Percentiles rank a stretch among this genome's conserved stretches.
phyloP scores from a whole-genome alignment of 30 jellyfish, hydroid and myxozoan genomes.

The Mastigias papua region DNA sequence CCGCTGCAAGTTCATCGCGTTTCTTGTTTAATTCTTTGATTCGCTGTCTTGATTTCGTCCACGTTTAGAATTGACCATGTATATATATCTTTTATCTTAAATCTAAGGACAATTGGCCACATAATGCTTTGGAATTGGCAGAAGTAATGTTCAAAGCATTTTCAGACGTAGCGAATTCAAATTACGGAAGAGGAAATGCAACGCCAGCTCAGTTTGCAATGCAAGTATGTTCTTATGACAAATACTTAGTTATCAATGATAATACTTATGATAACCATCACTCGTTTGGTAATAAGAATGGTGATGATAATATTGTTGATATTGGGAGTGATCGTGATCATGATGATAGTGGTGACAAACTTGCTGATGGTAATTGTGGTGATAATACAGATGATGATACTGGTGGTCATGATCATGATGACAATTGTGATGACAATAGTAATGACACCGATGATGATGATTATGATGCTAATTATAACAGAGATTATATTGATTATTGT shows the following conservation, averaged over 20 bases:
- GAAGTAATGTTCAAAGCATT: conserved; percentile 97
- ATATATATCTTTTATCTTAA: not conserved
- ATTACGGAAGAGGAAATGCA: conserved; percentile 96
- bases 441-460: not conserved
- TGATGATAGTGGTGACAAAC: not conserved
- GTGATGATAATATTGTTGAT: not conserved
- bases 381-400: not conserved
- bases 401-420: not conserved
- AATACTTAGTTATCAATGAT: no score
- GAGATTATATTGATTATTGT: not conserved
- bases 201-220: conserved; percentile 99
- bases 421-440: not conserved
- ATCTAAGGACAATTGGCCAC: conserved; percentile 92
- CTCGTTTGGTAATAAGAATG: not conserved
- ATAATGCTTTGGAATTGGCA: conserved; percentile 92
- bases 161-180: conserved; percentile 85
- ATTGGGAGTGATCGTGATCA: not conserved
- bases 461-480: not conserved
- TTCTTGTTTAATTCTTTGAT: no score
- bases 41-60: no score
- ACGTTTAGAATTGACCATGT: no score
- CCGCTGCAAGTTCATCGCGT: no score
- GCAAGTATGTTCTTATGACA: conserved; percentile 61
- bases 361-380: not conserved
- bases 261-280: no score